Evolutionary conservation across 2,888 invertebrate genomes (phyloP), one percentile per base, ranked within the genome.

Genomic region (Lomographa bimaculata): DNA sequence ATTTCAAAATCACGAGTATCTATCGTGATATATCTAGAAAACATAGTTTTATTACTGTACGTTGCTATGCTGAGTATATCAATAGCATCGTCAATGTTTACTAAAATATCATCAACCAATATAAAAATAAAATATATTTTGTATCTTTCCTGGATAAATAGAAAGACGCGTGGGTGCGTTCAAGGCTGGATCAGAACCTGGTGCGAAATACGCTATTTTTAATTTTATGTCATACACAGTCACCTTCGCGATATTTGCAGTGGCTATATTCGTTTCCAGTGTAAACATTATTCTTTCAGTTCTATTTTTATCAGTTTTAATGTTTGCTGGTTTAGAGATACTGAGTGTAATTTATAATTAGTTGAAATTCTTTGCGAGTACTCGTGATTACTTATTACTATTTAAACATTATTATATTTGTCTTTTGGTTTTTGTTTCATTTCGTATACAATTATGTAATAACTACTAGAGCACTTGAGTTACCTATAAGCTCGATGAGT

Each of bases 161-260:
- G 30, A 35, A 41, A 40, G 34, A n/a, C 30, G 11, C 28, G 20
- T 19, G 17, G 20, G 23, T 11, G 16, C 18, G 18, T 30, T 40
- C 52, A 53, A 53, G 50, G 47, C 34, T 12, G n/a, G 28, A 14
- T 39, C 20, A 42, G 39, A 44, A 38, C 33, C 33, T 38, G 17
- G 18, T 37, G 37, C 21, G 8, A 42, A 38, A 50, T 10, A 8
- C 2, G 34, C 45, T 53, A 50, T 53, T 50, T 46, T 46, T 30
- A 50, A 33, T 27, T 38, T 45, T 17, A 43, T 46, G 35, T 45
- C 34, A 23, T 30, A 19, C 19, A 17, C 4, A 14, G 28, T 28
- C 36, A 40, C 37, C 37, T 38, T 29, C 32, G 14, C 25, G 17
- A 9, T 35, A 33, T 43, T 46, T 41, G 27, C 32, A 24, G 17